Evolutionary conservation across 2,113 vertebrate species (phyloP).

Genomic region (Pachyramphus minor): DNA sequence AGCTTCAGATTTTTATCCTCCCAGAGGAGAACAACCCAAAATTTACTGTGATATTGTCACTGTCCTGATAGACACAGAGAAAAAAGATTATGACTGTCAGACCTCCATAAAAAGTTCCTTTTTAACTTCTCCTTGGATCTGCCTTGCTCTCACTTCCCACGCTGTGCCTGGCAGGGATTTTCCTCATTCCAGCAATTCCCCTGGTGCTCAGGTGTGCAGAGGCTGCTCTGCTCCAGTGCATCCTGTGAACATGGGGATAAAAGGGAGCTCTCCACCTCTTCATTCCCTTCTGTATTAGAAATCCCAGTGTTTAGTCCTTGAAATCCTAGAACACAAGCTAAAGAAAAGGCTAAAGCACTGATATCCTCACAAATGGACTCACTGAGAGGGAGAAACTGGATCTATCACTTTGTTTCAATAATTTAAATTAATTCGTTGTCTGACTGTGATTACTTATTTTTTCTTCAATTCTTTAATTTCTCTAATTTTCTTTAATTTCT

Average conservation of each 20-base stretch:
- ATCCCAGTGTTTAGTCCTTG: neutral
- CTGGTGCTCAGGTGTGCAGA: neutral
- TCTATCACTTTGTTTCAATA: neutral
- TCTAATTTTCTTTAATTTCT: neutral
- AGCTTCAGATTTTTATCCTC: neutral
- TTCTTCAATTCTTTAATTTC: neutral
- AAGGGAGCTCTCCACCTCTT: neutral
- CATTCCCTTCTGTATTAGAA: neutral
- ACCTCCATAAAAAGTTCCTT: neutral
- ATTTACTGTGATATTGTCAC: neutral
- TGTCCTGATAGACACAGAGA: neutral
- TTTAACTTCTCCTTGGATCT: neutral
- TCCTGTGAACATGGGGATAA: rapidly evolving
- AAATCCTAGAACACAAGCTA: neutral
- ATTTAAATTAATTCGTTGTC: neutral
- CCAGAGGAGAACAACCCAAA: neutral
- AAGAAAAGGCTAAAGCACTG: neutral
- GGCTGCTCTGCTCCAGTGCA: neutral
- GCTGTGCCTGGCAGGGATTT: neutral
- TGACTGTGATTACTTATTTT: neutral
- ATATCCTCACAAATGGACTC: no score
- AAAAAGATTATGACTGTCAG: neutral
- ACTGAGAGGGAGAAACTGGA: no score
- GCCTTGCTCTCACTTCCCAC: rapidly evolving
- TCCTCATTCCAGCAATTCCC: neutral